phyloP scores from a whole-genome alignment of 1,140 invertebrate species.

The Adoxophyes honmai region DNA sequence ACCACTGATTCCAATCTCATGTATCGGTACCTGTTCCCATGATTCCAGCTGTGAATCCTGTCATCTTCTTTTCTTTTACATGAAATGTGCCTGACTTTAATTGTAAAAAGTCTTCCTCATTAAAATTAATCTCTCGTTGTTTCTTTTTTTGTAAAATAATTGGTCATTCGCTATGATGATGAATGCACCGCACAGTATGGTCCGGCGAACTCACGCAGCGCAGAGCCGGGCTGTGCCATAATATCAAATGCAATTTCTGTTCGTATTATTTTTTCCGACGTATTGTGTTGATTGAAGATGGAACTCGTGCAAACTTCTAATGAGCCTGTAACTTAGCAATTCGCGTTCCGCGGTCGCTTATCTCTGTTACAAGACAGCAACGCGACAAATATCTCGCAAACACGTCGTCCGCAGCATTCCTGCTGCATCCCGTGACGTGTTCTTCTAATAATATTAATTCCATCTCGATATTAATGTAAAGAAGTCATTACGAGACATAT shows the following conservation, averaged over 20 bases:
- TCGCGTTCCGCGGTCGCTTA: background rate
- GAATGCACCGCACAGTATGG: background rate
- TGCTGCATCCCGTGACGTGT: background rate
- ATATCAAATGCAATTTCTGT: background rate
- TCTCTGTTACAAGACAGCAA: background rate
- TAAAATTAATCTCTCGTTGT: too few species aligned
- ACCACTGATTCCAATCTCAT: too few species aligned
- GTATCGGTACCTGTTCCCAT: too few species aligned
- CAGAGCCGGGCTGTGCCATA: too few species aligned
- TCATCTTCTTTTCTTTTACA: too few species aligned
- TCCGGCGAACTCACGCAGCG: background rate
- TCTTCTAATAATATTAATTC: conserved; percentile 13
- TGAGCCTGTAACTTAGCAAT: background rate
- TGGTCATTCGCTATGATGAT: too few species aligned
- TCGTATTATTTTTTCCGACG: conserved; percentile 5
- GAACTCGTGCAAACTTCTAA: conserved; percentile 4
- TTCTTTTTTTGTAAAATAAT: too few species aligned
- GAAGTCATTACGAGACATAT: conserved; percentile 13
- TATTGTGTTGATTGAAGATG: background rate
- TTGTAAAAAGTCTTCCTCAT: too few species aligned
- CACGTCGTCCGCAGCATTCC: background rate
- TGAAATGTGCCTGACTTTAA: too few species aligned
- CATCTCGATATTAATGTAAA: conserved; percentile 5
- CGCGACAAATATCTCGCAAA: background rate
- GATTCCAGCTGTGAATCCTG: too few species aligned